Percentiles rank a stretch among this genome's conserved stretches.
phyloP scores from a whole-genome alignment of 2,113 vertebrate species.

The Vimba vimba region DNA sequence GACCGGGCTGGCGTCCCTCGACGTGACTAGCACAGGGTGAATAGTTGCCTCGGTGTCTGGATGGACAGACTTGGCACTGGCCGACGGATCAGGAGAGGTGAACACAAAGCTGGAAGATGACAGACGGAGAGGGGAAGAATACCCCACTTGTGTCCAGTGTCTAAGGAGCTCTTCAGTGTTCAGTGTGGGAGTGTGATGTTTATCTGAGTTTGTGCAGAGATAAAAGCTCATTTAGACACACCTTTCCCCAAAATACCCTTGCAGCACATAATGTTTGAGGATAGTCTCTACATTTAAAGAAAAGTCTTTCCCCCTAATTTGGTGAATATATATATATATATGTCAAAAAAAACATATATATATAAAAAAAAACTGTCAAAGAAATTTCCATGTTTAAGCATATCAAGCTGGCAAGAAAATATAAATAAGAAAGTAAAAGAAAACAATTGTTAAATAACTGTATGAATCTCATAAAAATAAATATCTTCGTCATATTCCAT shows the following conservation, averaged over 20 bases:
- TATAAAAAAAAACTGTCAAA: conserved; percentile 14
- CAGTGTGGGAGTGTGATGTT: conserved; percentile 10
- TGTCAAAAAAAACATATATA: too few relatives aligned
- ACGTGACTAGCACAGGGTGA: conserved; percentile 34
- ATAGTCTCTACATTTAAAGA: background rate
- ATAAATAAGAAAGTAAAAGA: background rate
- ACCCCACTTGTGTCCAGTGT: conserved; percentile 53
- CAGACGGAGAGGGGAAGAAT: conserved; percentile 52
- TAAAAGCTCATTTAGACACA: conserved; percentile 22
- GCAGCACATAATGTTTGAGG: conserved; percentile 28
- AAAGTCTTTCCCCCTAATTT: background rate
- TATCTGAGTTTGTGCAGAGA: conserved; percentile 29
- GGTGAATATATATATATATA: background rate
- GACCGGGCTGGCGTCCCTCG: background rate
- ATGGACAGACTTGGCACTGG: conserved; percentile 52
- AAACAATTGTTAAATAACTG: background rate
- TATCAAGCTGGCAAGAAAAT: background rate
- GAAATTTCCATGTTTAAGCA: background rate
- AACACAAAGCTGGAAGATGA: conserved; percentile 51
- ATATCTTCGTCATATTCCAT: background rate
- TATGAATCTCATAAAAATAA: background rate
- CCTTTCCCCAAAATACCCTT: conserved; percentile 19
- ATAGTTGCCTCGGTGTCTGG: conserved; percentile 44
- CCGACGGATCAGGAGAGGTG: conserved; percentile 50
- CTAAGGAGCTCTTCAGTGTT: conserved; percentile 46